Percentiles rank a stretch among this genome's conserved stretches.
Conservation (phyloP, 2,888 invertebrate species). For the Pyrrhia umbra region DNA sequence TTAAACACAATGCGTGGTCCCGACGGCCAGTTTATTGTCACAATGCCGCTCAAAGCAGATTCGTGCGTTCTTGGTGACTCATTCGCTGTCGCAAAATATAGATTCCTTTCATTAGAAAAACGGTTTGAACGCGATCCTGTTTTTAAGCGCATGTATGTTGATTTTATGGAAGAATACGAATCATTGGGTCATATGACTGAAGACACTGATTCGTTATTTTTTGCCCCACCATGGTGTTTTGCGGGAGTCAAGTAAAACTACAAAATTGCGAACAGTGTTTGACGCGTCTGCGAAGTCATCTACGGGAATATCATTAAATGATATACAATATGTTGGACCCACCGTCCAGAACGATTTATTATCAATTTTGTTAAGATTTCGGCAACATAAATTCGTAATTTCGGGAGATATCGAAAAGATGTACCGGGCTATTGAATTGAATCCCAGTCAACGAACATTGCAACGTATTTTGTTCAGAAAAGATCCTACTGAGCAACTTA, state of each 20-base stretch:
- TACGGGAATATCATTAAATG: neutral
- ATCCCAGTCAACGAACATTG: neutral
- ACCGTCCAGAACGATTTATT: neutral
- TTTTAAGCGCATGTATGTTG: neutral
- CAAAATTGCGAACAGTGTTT: neutral
- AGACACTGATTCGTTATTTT: no score
- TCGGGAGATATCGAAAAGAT: conserved; percentile 9
- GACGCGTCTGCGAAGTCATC: neutral
- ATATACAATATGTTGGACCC: neutral
- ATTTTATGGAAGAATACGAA: neutral
- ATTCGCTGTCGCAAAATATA: neutral
- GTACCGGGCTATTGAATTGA: neutral
- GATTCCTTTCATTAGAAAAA: neutral
- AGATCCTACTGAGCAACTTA: neutral
- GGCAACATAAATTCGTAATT: conserved; percentile 9
- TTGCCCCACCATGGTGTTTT: conserved; percentile 2
- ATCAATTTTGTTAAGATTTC: neutral
- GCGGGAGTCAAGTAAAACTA: neutral
- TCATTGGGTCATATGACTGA: conserved; percentile 1
- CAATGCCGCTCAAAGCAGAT: neutral
- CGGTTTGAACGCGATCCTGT: neutral
- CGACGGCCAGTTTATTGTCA: conserved; percentile 1
- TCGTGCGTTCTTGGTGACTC: neutral
- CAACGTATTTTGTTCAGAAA: neutral
- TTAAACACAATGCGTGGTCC: conserved; percentile 2